phyloP scores from a whole-genome alignment of 1,140 invertebrate species.

The Rhagoletis zephyria region DNA sequence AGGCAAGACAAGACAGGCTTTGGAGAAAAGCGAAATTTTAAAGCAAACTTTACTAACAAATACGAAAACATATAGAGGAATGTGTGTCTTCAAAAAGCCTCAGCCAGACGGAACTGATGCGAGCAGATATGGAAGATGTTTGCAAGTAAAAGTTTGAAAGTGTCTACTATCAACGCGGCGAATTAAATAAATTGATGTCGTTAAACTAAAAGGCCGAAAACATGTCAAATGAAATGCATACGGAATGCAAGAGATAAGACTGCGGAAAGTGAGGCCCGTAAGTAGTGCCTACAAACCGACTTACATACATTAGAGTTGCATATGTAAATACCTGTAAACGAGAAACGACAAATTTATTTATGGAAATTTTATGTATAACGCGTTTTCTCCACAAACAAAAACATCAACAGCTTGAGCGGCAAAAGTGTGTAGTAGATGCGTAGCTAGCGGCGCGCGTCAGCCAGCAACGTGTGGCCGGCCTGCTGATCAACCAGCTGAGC shows the following conservation, averaged over 20 bases:
- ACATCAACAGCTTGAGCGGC: neutral
- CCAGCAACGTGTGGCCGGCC: neutral
- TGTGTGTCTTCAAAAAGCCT: neutral
- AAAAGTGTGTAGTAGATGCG: no score
- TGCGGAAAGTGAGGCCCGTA: neutral
- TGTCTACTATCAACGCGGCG: neutral
- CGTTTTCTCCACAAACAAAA: slow-evolving; percentile 12
- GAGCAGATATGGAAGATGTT: no score
- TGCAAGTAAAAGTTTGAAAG: neutral
- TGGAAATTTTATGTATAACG: neutral
- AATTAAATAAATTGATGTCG: neutral
- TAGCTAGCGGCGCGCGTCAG: no score
- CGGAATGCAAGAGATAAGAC: neutral
- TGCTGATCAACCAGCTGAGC: slow-evolving; percentile 16
- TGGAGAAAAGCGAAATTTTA: slow-evolving; percentile 7
- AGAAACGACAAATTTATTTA: neutral
- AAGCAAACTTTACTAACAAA: neutral
- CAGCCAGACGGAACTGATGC: neutral
- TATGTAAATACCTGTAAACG: neutral
- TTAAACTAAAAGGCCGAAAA: slow-evolving; percentile 15
- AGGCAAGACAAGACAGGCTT: neutral
- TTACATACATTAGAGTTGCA: neutral
- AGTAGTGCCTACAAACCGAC: no score
- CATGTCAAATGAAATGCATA: slow-evolving; percentile 11
- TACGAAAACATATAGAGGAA: neutral